These are phyloP conservation scores for Sula dactylatra DNA, from an alignment of 2,113 vertebrate species.

Conservation along the genomic window DNA sequence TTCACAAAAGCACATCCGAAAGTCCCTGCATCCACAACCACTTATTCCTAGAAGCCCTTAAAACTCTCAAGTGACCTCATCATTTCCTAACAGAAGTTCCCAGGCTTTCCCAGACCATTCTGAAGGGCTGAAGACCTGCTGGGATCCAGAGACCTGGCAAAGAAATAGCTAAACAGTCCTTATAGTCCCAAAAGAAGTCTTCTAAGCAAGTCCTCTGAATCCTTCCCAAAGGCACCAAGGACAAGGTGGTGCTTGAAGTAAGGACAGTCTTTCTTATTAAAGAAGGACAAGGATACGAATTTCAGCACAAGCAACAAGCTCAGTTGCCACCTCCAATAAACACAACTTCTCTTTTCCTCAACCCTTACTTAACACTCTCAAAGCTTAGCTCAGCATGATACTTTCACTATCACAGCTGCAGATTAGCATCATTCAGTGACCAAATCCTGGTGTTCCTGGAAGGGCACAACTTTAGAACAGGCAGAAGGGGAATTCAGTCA, in stretches of 20 bases:
- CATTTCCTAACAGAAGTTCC: background rate
- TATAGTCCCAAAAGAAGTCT: background rate
- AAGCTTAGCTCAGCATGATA: background rate
- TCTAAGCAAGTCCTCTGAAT: background rate
- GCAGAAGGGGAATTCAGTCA: background rate
- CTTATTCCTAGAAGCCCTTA: background rate
- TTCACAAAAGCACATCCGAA: background rate
- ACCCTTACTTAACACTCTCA: background rate
- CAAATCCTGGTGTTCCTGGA: background rate
- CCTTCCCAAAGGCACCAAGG: background rate
- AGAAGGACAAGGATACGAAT: background rate
- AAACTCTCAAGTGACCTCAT: background rate
- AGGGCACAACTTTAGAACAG: background rate
- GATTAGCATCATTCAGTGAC: background rate
- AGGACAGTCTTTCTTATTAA: background rate
- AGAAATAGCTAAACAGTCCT: background rate
- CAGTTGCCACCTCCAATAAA: background rate
- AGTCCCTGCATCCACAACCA: background rate
- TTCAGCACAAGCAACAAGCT: background rate
- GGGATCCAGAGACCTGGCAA: background rate
- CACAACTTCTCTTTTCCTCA: background rate
- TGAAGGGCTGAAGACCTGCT: background rate
- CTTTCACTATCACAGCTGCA: background rate
- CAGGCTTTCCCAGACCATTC: background rate
- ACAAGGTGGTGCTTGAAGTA: background rate